Percentiles rank a stretch among this genome's conserved stretches.
These are phyloP conservation scores for Halocynthia aurantium DNA, from an alignment of 23 tunicate species.

Conservation along the genomic window DNA sequence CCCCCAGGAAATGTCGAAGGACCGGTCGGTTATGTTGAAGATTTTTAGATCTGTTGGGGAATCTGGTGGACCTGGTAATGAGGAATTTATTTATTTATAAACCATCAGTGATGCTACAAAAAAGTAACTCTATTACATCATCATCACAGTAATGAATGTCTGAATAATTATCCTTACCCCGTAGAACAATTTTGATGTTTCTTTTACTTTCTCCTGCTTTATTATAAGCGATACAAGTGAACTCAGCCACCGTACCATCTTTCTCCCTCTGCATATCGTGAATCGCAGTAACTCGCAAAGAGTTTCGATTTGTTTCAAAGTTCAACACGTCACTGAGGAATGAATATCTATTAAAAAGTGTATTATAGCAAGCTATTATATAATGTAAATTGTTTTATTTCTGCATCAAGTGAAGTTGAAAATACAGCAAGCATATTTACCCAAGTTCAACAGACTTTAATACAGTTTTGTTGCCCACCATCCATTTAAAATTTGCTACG, in stretches of 20 bases:
- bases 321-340: background rate
- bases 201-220: constrained; percentile 24
- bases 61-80: constrained; percentile 45
- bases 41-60: constrained; percentile 28
- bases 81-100: background rate
- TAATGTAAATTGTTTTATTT: too few relatives aligned
- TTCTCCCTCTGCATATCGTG: background rate
- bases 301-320: constrained; percentile 5
- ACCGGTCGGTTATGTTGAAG: constrained; percentile 21
- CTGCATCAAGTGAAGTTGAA: too few relatives aligned
- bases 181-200: constrained; percentile 31
- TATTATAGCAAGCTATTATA: background rate
- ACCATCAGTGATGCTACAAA: background rate
- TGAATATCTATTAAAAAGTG: background rate
- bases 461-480: background rate
- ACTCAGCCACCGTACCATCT: constrained; percentile 13
- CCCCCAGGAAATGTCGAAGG: constrained; percentile 50
- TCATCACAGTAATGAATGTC: background rate
- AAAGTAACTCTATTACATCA: too few relatives aligned
- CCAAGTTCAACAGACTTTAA: background rate
- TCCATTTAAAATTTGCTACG: constrained; percentile 5
- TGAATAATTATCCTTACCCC: constrained; percentile 23
- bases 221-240: constrained; percentile 44
- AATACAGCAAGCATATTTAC: background rate
- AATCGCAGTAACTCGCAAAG: background rate